Evolutionary conservation across 2,113 vertebrate genomes (phyloP), one percentile per base, ranked within the genome.

Genomic region (Gymnocephalus cernua): DNA sequence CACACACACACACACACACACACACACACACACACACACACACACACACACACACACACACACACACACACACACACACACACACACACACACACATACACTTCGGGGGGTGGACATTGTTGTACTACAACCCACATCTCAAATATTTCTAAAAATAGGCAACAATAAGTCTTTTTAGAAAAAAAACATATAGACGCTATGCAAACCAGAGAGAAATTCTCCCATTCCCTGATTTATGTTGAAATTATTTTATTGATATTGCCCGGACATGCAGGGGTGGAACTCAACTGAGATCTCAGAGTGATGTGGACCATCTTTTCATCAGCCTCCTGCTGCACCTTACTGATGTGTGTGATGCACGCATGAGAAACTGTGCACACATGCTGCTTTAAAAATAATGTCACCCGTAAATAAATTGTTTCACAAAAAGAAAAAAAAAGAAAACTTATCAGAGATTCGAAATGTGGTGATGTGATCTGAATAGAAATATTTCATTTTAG

Each of bases 351-450:
- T 41, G 29, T 15, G 41, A 59, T 47, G 1, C 54, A 25, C 3
- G 0, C 14, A 56, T 35, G 45, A 62, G 5, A 44, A 58, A 66
- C 16, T 10, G 21, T 53, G 23, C 11, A 15, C 29, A 50, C 29
- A 50, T 41, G 64, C 56, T 58, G 25, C 63, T 57, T 70, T 18
- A 14, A 63, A 67, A 70, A 61, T 58, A 25, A 10, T 41, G n/a
- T 25, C 21, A 13, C 51, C 32, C 4, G 21, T 44, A 62, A 58
- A 63, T 57, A 44, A 21, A 45, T n/a, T 56, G 2, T 56, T 41
- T 41, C 3, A 44, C 15, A 25, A 41, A 38, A 25, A 21, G 21
- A 54, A 45, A 25, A 18, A 13, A 18, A 8, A 27, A 27, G 41
- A 45, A 5, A 65, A 50, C 25, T 18, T 48, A 48, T 50, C 44